Conservation (phyloP, 2,888 invertebrate genomes). For the Eristalis intricaria region DNA sequence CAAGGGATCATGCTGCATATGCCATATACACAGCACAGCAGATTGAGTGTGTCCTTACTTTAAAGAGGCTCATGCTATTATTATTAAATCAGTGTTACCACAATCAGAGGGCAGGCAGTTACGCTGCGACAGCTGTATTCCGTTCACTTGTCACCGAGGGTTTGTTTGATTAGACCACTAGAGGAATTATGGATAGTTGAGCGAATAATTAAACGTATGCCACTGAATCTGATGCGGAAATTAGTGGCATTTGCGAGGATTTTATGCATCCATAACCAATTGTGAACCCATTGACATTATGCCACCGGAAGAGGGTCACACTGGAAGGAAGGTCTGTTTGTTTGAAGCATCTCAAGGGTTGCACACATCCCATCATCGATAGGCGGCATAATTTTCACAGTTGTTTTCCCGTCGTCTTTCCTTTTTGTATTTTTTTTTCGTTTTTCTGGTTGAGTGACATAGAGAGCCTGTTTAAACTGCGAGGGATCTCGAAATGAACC, state of each 20-base stretch:
- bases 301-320: slow-evolving; percentile 4
- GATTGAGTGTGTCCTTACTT: slow-evolving; percentile 54
- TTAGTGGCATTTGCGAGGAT: slow-evolving; percentile 16
- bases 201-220: slow-evolving; percentile 9
- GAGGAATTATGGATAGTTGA: background rate
- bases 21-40: slow-evolving; percentile 23
- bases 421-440: background rate
- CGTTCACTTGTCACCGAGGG: slow-evolving; percentile 52
- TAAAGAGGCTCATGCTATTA: slow-evolving; percentile 55
- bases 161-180: slow-evolving; percentile 39
- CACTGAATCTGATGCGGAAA: slow-evolving; percentile 22
- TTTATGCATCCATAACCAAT: slow-evolving; percentile 31
- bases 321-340: slow-evolving; percentile 1
- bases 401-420: slow-evolving; percentile 30
- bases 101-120: slow-evolving; percentile 44
- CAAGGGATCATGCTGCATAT: slow-evolving; percentile 36
- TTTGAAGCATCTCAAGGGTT: background rate
- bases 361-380: slow-evolving; percentile 7
- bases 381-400: slow-evolving; percentile 60
- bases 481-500: slow-evolving; percentile 40
- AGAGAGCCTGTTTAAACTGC: slow-evolving; percentile 23
- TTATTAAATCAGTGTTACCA: slow-evolving; percentile 63
- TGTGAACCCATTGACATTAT: slow-evolving; percentile 44
- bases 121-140: slow-evolving; percentile 50
- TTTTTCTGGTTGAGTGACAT: slow-evolving; percentile 55